Conservation (phyloP, 2,888 invertebrate species). For the Chloromyia formosa region DNA sequence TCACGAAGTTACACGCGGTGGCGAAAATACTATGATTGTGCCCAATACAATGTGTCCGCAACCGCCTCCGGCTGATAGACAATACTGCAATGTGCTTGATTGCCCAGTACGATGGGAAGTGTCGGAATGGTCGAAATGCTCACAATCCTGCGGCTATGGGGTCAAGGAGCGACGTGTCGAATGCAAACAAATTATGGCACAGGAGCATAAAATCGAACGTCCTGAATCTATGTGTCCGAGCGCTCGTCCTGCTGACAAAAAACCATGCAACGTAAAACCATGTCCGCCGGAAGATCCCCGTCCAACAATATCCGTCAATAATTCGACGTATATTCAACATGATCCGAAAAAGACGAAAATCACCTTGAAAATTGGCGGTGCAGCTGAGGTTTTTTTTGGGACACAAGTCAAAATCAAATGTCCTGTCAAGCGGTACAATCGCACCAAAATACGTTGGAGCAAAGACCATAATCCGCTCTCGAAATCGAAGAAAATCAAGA, state of each 20-base stretch:
- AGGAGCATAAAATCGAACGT: slow-evolving; percentile 87
- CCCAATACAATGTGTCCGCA: slow-evolving; percentile 91
- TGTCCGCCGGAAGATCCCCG: slow-evolving; percentile 78
- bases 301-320: slow-evolving; percentile 80
- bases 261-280: slow-evolving; percentile 85
- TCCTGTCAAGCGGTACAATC: slow-evolving; percentile 82
- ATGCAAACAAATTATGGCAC: slow-evolving; percentile 93
- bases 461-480: slow-evolving; percentile 83
- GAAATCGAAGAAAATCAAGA: slow-evolving; percentile 84
- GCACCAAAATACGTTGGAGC: slow-evolving; percentile 88
- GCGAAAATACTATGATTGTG: slow-evolving; percentile 90
- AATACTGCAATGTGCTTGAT: slow-evolving; percentile 91
- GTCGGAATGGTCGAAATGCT: slow-evolving; percentile 91
- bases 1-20: slow-evolving; percentile 80
- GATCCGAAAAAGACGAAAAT: slow-evolving; percentile 83
- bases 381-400: slow-evolving; percentile 88
- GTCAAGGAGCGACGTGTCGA: slow-evolving; percentile 82
- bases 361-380: slow-evolving; percentile 88
- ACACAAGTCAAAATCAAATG: slow-evolving; percentile 94
- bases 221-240: slow-evolving; percentile 79
- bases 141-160: slow-evolving; percentile 91
- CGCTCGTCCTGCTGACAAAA: slow-evolving; percentile 78
- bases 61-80: slow-evolving; percentile 87
- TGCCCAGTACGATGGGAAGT: slow-evolving; percentile 92
- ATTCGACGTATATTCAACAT: slow-evolving; percentile 84